phyloP scores from a whole-genome alignment of 2,113 vertebrate genomes.

The Danio rerio region DNA sequence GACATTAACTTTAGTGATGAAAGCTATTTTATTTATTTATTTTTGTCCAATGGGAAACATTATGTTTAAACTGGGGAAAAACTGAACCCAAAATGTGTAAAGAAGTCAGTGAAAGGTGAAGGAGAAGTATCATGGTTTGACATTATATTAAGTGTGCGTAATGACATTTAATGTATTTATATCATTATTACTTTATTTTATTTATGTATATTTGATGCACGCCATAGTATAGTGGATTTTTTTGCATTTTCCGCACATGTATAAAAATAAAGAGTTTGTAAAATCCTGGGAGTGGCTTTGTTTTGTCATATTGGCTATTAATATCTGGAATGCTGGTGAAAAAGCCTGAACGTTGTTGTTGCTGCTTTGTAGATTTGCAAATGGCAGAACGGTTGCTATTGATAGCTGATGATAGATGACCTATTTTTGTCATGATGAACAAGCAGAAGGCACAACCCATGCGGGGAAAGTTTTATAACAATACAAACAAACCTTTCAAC shows the following conservation, averaged over 20 bases:
- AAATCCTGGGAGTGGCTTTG: not conserved
- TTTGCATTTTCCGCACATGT: not conserved
- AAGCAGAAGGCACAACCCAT: not conserved
- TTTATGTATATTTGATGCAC: not conserved
- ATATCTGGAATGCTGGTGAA: not conserved
- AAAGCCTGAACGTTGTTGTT: too few species aligned
- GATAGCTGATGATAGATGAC: not conserved
- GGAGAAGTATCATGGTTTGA: too few species aligned
- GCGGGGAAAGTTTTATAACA: conserved; percentile 4
- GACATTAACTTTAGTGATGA: too few species aligned
- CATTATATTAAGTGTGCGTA: too few species aligned
- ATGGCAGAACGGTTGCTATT: not conserved
- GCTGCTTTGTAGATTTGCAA: conserved; percentile 5
- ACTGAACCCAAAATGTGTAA: too few species aligned
- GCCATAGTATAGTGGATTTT: not conserved
- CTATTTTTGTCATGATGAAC: not conserved
- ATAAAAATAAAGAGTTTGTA: not conserved
- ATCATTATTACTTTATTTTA: not conserved
- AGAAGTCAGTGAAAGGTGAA: too few species aligned
- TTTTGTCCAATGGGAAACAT: too few species aligned
- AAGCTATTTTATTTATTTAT: too few species aligned
- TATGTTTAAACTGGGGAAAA: too few species aligned
- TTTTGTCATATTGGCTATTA: not conserved
- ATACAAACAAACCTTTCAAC: not conserved
- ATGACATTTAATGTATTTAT: too few species aligned